Evolutionary conservation across 2,113 vertebrate genomes (phyloP).

Genomic region (Cynocephalus volans): DNA sequence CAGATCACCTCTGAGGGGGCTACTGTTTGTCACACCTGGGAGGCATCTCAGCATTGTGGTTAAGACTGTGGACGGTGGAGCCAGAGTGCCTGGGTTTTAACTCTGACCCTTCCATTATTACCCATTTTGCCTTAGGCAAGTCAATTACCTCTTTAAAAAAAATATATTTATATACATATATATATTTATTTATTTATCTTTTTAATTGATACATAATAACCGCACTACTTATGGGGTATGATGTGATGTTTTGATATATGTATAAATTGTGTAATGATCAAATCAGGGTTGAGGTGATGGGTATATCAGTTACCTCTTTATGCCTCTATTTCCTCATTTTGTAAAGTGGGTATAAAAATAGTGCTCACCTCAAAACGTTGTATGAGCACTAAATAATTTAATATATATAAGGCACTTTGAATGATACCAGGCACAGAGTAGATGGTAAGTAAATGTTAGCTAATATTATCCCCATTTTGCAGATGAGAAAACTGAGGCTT

Average conservation of each 20-base stretch:
- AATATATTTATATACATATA: too few relatives aligned
- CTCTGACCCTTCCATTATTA: neutral
- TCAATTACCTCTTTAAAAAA: too few relatives aligned
- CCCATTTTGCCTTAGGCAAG: neutral
- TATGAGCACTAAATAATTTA: neutral
- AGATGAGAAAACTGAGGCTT: neutral
- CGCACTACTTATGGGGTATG: too few relatives aligned
- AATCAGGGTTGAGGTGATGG: too few relatives aligned
- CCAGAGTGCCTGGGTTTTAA: neutral
- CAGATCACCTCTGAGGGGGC: neutral
- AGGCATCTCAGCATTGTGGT: fast-evolving
- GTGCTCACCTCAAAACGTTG: neutral
- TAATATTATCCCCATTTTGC: neutral
- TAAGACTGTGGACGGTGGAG: neutral
- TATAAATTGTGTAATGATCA: too few relatives aligned
- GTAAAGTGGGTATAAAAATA: neutral
- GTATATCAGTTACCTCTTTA: too few relatives aligned
- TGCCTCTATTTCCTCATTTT: neutral
- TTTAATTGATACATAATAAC: too few relatives aligned
- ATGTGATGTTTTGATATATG: too few relatives aligned
- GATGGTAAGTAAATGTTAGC: neutral
- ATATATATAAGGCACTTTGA: neutral
- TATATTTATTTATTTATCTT: too few relatives aligned
- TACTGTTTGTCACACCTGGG: neutral
- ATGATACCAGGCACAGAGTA: neutral